Percentiles rank a stretch among this genome's conserved stretches.
phyloP scores from a whole-genome alignment of 2,888 invertebrate species.

The Stenolophus ochropezus region DNA sequence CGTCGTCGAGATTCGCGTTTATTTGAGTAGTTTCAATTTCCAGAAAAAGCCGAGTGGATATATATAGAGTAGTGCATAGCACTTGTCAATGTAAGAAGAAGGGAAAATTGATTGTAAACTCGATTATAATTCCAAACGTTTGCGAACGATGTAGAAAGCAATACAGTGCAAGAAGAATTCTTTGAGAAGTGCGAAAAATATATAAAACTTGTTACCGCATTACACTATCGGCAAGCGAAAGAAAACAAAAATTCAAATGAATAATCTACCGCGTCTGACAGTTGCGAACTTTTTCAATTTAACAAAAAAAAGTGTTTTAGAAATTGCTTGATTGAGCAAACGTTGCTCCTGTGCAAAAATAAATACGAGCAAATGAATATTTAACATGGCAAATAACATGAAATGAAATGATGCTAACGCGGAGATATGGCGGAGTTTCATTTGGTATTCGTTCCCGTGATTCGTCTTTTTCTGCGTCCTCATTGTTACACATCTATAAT shows the following conservation, averaged over 20 bases:
- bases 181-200: background rate
- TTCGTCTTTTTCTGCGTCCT: slow-evolving; percentile 20
- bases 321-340: slow-evolving; percentile 55
- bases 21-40: slow-evolving; percentile 29
- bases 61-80: background rate
- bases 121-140: slow-evolving; percentile 19
- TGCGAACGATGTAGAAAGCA: slow-evolving; percentile 4
- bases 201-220: slow-evolving; percentile 28
- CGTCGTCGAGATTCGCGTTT: slow-evolving; percentile 4
- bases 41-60: background rate
- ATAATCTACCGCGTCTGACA: slow-evolving; percentile 51
- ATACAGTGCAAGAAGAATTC: background rate
- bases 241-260: slow-evolving; percentile 48
- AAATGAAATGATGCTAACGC: slow-evolving; percentile 34
- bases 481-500: slow-evolving; percentile 32
- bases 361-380: slow-evolving; percentile 55
- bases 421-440: background rate
- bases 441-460: slow-evolving; percentile 8
- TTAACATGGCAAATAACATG: slow-evolving; percentile 46
- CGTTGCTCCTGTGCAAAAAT: slow-evolving; percentile 33
- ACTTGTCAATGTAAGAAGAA: slow-evolving; percentile 13
- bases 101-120: slow-evolving; percentile 32
- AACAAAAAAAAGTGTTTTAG: slow-evolving; percentile 44
- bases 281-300: slow-evolving; percentile 48
- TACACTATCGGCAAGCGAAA: slow-evolving; percentile 31